A percentile compares a stretch with the other conserved stretches of the same genome.
Evolutionary conservation across 1,140 invertebrate genomes (phyloP).

Genomic region (Achroia grisella): DNA sequence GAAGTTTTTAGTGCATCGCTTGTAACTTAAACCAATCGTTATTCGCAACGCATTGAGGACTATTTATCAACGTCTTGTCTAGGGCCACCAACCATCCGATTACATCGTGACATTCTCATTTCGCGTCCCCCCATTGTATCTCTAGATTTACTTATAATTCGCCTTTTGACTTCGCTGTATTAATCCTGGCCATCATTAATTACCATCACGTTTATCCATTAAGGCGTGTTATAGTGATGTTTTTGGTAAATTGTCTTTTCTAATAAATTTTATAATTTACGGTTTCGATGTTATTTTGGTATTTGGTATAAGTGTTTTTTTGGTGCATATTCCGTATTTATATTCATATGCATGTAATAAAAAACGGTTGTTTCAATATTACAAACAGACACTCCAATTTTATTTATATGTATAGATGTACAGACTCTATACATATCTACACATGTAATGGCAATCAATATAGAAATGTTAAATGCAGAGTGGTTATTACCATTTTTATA

Average conservation of each 20-base stretch:
- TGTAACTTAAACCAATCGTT: not conserved
- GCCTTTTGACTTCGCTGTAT: slow-evolving; percentile 47
- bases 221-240: slow-evolving; percentile 20
- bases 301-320: no score
- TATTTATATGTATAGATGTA: no score
- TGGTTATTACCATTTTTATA: no score
- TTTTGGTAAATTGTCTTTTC: not conserved
- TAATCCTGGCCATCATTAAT: slow-evolving; percentile 48
- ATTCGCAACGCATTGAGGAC: slow-evolving; percentile 24
- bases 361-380: no score
- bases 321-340: no score
- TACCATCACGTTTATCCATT: slow-evolving; percentile 46
- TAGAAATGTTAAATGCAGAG: no score
- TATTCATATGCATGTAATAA: no score
- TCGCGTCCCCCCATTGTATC: slow-evolving; percentile 13
- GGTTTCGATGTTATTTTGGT: no score
- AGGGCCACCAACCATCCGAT: slow-evolving; percentile 41
- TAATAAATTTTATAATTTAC: not conserved
- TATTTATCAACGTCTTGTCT: slow-evolving; percentile 48
- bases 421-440: no score
- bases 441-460: no score
- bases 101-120: slow-evolving; percentile 50
- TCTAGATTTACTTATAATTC: slow-evolving; percentile 36
- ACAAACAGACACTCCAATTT: no score
- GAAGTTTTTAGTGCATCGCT: not conserved